Evolutionary conservation across 2,113 vertebrate genomes (phyloP).

Genomic region (Notothenia coriiceps): DNA sequence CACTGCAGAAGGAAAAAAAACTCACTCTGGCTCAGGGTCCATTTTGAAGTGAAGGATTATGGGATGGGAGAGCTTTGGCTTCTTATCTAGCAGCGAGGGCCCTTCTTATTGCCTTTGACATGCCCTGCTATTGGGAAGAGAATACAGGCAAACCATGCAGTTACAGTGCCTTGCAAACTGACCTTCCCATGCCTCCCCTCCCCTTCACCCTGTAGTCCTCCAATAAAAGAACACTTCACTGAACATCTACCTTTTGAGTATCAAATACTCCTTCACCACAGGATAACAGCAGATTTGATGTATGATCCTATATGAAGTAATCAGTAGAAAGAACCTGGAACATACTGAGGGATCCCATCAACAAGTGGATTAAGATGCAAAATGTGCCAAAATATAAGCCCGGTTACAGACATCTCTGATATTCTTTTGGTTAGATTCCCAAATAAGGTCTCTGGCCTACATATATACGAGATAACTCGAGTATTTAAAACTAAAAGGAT

Average conservation of each 20-base stretch:
- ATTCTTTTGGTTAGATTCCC: too few species aligned
- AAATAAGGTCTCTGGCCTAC: too few species aligned
- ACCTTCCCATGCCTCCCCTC: constrained; percentile 5
- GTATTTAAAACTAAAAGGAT: constrained; percentile 1
- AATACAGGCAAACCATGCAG: constrained; percentile 52
- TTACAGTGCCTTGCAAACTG: constrained; percentile 71
- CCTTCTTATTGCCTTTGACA: constrained; percentile 32
- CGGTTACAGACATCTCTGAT: not conserved
- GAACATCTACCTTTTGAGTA: not conserved
- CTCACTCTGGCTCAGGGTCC: constrained; percentile 71
- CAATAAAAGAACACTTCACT: constrained; percentile 19
- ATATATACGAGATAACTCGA: not conserved
- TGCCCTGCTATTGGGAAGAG: not conserved
- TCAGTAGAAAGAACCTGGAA: not conserved
- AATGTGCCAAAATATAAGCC: not conserved
- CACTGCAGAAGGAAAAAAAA: constrained; percentile 50
- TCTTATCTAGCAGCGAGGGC: constrained; percentile 19
- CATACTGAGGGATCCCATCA: not conserved
- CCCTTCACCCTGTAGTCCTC: constrained; percentile 5
- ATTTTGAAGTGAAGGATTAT: constrained; percentile 69
- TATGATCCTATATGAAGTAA: not conserved
- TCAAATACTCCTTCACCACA: not conserved
- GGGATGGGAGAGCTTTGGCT: constrained; percentile 43
- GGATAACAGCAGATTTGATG: not conserved
- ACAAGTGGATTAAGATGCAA: not conserved